These are phyloP conservation scores for Drosophila bunnanda DNA, from an alignment of 2,888 invertebrate species.

Conservation along the genomic window DNA sequence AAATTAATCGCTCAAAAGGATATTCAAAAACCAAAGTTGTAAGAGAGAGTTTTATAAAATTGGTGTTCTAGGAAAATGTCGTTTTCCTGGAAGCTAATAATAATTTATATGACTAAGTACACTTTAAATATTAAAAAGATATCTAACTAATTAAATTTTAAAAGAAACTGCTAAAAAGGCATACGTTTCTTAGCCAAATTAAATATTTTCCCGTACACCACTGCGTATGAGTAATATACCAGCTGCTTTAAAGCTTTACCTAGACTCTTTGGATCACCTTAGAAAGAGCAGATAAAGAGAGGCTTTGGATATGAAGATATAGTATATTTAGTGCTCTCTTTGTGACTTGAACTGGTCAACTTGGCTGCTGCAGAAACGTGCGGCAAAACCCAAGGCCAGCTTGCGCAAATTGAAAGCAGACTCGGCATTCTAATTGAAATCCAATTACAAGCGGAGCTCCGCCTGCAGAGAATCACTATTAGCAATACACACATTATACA, in stretches of 20 bases:
- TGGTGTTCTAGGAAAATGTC: not conserved
- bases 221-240: constrained; percentile 19
- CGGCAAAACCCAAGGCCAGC: constrained; percentile 32
- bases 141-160: not conserved
- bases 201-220: not conserved
- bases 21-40: not conserved
- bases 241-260: not conserved
- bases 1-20: not conserved
- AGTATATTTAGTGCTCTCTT: constrained; percentile 1
- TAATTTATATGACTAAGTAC: not conserved
- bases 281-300: constrained; percentile 1
- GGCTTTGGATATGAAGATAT: not conserved
- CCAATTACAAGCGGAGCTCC: constrained; percentile 30
- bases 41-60: not conserved
- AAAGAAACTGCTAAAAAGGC: not conserved
- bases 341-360: not conserved
- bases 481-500: constrained; percentile 2
- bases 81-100: not conserved
- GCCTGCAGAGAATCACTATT: constrained; percentile 24
- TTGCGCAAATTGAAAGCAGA: constrained; percentile 31
- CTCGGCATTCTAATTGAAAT: constrained; percentile 35
- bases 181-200: not conserved
- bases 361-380: constrained; percentile 38
- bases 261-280: not conserved
- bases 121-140: not conserved